Evolutionary conservation across 2,888 invertebrate genomes (phyloP), one percentile per base, ranked within the genome.

Genomic region (Campoplex nolae): DNA sequence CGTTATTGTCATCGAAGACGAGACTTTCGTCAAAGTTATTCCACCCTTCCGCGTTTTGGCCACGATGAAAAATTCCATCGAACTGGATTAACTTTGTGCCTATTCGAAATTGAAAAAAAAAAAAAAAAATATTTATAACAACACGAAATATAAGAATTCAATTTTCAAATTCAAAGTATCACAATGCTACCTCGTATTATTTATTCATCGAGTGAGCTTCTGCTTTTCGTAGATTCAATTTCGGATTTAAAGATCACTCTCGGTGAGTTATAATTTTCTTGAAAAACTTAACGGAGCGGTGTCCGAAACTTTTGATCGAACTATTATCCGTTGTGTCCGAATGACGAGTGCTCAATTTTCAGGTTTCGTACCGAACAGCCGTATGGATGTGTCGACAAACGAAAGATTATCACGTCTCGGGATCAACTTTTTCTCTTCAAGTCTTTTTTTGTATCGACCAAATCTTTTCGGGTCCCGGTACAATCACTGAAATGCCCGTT

Each of bases 1-100:
- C 1, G 32, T 82, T 58, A 75, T 82, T 54, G 56, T 77, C 81
- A 78, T 75, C 70, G 32, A 38, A 56, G 35, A 70, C 51, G 58
- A 73, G 58, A 58, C 18, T 38, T 48, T 71, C 32, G n/a, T 4
- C 42, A 42, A 67, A 28, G 32, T 35, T 83, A 78, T 77, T 42
- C 84, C 62, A 75, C 82, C 81, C 84, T 82, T 70, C 54, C 45
- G 56, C 62, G 56, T 45, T 54, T 68, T 42, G 62, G 38, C 58
- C 65, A 35, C 73, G 28, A 78, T 16, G 65, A 65, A 35, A 87
- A 75, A 51, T 84, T 87, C 87, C 87, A 87, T 87, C 32, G 74
- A 51, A 78, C 32, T 11, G 62, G 62, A 62, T 77, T 73, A 48
- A 75, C 38, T 71, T 54, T 58, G 9, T 7, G 51, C 18, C 38